Conservation (phyloP, 2,797 vertebrate genomes). For the Triplophysa yarkandensis region DNA sequence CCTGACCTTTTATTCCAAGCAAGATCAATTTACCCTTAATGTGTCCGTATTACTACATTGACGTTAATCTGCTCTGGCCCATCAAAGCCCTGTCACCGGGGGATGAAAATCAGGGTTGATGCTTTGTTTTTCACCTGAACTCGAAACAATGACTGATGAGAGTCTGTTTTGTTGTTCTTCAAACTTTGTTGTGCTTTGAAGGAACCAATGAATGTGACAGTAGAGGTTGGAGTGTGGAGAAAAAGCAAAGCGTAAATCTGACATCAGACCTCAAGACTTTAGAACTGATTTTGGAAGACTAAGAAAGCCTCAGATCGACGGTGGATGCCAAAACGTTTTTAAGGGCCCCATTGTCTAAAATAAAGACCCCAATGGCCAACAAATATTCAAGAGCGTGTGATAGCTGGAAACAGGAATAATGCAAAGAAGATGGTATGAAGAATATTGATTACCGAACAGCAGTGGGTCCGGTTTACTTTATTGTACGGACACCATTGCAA, state of each 20-base stretch:
- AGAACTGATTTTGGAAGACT: too few relatives aligned
- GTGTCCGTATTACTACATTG: conserved; percentile 69
- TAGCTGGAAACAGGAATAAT: too few relatives aligned
- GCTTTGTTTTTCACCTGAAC: conserved; percentile 51
- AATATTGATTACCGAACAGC: too few relatives aligned
- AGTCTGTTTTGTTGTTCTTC: conserved; percentile 21
- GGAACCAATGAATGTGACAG: background rate
- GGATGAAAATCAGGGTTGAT: conserved; percentile 19
- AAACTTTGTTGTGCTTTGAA: conserved; percentile 54
- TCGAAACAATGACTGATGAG: conserved; percentile 42
- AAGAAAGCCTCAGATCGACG: background rate
- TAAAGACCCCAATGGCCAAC: too few relatives aligned
- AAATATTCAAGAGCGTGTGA: too few relatives aligned
- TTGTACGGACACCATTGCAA: too few relatives aligned
- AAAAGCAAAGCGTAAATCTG: background rate
- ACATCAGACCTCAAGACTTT: too few relatives aligned
- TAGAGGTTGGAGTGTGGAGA: background rate
- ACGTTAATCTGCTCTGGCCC: conserved; percentile 67
- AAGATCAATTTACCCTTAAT: conserved; percentile 78
- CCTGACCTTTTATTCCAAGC: conserved; percentile 78
- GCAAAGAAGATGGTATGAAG: too few relatives aligned
- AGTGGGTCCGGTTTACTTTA: too few relatives aligned
- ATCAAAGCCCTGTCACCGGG: conserved; percentile 57
- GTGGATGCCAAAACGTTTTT: too few relatives aligned
- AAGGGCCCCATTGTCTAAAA: too few relatives aligned